Evolutionary conservation across 2,797 vertebrate genomes (phyloP), one percentile per base, ranked within the genome.

Genomic region (Centropyge bicolor): DNA sequence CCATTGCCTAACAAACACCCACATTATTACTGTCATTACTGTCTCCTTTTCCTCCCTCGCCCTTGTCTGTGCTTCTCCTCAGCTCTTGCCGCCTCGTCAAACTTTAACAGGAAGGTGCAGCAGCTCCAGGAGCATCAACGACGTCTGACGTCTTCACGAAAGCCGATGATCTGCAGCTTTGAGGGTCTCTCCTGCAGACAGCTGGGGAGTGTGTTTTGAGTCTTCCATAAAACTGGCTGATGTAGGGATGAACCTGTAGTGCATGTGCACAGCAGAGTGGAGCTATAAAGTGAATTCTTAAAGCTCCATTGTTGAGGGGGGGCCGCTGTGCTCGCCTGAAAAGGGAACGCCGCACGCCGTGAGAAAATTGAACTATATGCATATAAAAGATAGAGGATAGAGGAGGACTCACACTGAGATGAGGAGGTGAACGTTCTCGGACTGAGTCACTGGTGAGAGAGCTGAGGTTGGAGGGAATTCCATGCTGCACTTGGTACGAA

Each of bases 231-330:
- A 66, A 45, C 56, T 63, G 3, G 59, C 75, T 78, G 82, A 86
- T 81, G 81, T 64, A 62, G 12, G 60, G 77, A 71, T 72, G 79
- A 76, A 87, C 73, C 70, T 78, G 81, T 52, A 16, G 70, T 20
- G 41, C 55, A 16, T 60, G 78, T 74, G 80, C 62, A 74, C 69
- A 72, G 74, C 74, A 54, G 78, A 84, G 64, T 62, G 8, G 0
- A 61, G 70, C 14, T 60, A 74, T 74, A 84, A 85, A 85, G 83
- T 77, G 79, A 86, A 80, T 82, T 83, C 75, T 80, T 81, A 63
- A 89, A 80, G 70, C 65, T 70, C 24, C 22, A 55, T 59, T 41
- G 63, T 80, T 66, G 56, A 56, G 36, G 46, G 43, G 65, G 70
- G 83, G 81, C 49, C 76, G 71, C 62, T 41, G 38, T 66, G 38